Base-by-base conservation (phyloP, 2,113 vertebrate species). In the Ciconia boyciana region DNA sequence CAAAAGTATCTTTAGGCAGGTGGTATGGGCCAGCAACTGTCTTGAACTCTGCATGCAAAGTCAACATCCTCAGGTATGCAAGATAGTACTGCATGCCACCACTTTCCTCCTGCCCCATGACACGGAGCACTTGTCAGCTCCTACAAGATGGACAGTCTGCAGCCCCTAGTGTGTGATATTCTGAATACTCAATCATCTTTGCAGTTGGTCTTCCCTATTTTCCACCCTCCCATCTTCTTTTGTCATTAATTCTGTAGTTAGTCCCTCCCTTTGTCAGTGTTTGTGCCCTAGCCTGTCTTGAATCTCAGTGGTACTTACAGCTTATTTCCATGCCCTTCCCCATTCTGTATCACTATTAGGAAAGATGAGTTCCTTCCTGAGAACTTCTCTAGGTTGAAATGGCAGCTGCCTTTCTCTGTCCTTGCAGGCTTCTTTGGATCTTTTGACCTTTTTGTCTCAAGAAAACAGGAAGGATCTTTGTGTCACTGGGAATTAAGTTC, bases 391-490 rank as follows among this genome's bases (percentile, higher is more conserved):
- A 55, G 26, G 20, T 8, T 74, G 58, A 92, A 76, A 57, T 80
- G 28, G 28, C 4, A 2, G 16, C 66, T 89, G 22, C 21, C 55
- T 83, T 88, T 72, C 52, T 60, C 16, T 72, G n/a, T 88, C 66
- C 44, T 92, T 83, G 34, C 34, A 54, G 62, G 39, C 12, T 80
- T 72, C 46, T 85, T 79, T 69, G 60, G 22, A 26, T 66, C 60
- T 91, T 90, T 81, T 74, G 68, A 88, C 51, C 29, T 72, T 83
- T 68, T 77, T 83, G 41, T 83, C 64, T 89, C 41, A 61, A 90
- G 77, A 55, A 58, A 71, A 82, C 49, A 70, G 48, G 24, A 83
- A 43, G 39, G 43, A 93, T 83, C 54, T 88, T 70, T 36, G 12
- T 88, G 62, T 62, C 43, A 46, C 44, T 58, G 39, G 19, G 46